A percentile compares a stretch with the other conserved stretches of the same genome.
phyloP scores from a whole-genome alignment of 2,113 vertebrate genomes.

The Thomomys bottae region DNA sequence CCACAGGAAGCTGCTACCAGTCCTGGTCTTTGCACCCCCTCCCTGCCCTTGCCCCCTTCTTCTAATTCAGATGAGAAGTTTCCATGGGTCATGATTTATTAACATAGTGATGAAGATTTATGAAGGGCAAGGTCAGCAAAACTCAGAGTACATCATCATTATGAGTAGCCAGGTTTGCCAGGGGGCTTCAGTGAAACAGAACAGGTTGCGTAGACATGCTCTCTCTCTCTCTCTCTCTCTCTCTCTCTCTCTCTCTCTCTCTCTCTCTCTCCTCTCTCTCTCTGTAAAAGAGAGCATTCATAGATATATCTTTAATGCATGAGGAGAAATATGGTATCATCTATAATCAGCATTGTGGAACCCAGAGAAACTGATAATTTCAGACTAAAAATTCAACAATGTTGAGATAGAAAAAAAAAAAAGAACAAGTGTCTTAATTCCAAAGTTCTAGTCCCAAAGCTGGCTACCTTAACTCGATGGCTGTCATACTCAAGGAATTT shows the following conservation, averaged over 20 bases:
- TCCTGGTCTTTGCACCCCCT: too few relatives aligned
- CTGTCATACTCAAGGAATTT: not conserved
- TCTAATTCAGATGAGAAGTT: conserved; percentile 51
- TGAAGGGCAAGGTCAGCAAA: conserved; percentile 18
- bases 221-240: not conserved
- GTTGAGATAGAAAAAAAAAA: too few relatives aligned
- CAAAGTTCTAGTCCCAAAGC: not conserved
- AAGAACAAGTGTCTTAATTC: not conserved
- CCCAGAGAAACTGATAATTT: too few relatives aligned
- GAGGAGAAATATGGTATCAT: not conserved
- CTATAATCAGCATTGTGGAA: too few relatives aligned
- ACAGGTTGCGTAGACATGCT: not conserved
- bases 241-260: too few relatives aligned
- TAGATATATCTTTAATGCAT: not conserved
- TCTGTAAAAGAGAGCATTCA: not conserved
- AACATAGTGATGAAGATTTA: conserved; percentile 29
- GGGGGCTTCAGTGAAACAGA: conserved; percentile 3
- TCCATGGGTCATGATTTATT: conserved; percentile 41
- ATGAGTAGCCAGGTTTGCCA: not conserved
- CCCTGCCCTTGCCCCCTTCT: too few relatives aligned
- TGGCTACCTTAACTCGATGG: not conserved
- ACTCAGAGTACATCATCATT: not conserved
- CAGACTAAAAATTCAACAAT: too few relatives aligned
- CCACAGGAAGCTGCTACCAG: not conserved
- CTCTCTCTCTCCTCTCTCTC: too few relatives aligned